Evolutionary conservation across 2,113 vertebrate species (phyloP), one percentile per base, ranked within the genome.

Genomic region (Polypterus senegalus): DNA sequence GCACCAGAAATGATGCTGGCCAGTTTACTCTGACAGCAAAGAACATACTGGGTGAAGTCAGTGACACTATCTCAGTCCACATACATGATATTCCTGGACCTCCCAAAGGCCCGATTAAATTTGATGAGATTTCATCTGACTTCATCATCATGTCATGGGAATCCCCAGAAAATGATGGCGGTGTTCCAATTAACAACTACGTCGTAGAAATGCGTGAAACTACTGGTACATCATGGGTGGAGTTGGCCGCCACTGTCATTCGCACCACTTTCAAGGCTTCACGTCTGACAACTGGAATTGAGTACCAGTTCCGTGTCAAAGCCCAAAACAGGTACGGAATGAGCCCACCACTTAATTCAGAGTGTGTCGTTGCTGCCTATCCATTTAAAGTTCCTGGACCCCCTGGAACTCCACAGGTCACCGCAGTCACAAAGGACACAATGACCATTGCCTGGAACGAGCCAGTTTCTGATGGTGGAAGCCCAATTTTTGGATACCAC

Each of bases 361-460:
- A 89, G 48, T 63, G 90, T 70, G 69, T 98, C 27, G 79, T 95
- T 72, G 96, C 96, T 75, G 89, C 77, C 61, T 97, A 91, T 81
- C 94, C 95, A 63, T 99, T 98, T 77, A 98, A 92, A 71, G 88
- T 80, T 7, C 96, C 96, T 63, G 94, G 96, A 3, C 94, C 93
- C 70, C 95, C 96, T 70, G 94, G 95, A 48, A 99, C 96, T 67
- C 96, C 96, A 61, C 86, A 88, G 54, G 83, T 95, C 71, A 89
- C 86, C 61, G 83, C 89, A 47, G 93, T 95, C 74, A 93, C 88
- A 63, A 99, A 97, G 72, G 92, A 97, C 69, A 86, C 85, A 53
- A 97, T 99, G 77, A 98, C 92, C 62, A 82, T 99, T 79, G 91
- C 91, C 71, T 99, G 96, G 96, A 80, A 99, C 71, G 95, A 99